Conservation (phyloP, 2,113 vertebrate genomes). For the Ptilorrhoa leucosticta region DNA sequence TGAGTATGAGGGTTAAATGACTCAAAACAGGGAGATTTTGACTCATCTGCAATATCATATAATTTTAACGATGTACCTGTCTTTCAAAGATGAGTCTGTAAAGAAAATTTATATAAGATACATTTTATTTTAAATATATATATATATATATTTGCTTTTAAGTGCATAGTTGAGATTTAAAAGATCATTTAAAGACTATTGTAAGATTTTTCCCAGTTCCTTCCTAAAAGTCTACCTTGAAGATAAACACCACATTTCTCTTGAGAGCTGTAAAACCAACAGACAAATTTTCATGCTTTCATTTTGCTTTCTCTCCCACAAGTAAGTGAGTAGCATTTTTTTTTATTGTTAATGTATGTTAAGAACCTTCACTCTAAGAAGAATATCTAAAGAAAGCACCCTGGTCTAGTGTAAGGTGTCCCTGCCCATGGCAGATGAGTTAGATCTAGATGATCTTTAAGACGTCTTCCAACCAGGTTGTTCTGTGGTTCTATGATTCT, state of each 20-base stretch:
- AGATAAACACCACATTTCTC: accelerated
- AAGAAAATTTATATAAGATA: not conserved
- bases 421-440: not conserved
- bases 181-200: not conserved
- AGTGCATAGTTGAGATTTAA: not conserved
- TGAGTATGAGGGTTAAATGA: not conserved
- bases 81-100: not conserved
- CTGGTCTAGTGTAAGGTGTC: not conserved
- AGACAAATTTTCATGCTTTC: not conserved
- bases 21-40: not conserved
- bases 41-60: not conserved
- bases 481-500: not conserved
- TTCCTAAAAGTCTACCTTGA: not conserved
- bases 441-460: not conserved
- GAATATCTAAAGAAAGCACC: not conserved
- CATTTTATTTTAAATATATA: not conserved
- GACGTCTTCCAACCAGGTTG: too few relatives aligned
- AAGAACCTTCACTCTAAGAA: not conserved
- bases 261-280: not conserved
- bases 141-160: not conserved
- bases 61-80: accelerated
- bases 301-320: not conserved
- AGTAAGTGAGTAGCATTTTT: not conserved
- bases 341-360: not conserved
- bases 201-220: not conserved